phyloP scores from a whole-genome alignment of 2,888 invertebrate genomes.

The Tachina grossa region DNA sequence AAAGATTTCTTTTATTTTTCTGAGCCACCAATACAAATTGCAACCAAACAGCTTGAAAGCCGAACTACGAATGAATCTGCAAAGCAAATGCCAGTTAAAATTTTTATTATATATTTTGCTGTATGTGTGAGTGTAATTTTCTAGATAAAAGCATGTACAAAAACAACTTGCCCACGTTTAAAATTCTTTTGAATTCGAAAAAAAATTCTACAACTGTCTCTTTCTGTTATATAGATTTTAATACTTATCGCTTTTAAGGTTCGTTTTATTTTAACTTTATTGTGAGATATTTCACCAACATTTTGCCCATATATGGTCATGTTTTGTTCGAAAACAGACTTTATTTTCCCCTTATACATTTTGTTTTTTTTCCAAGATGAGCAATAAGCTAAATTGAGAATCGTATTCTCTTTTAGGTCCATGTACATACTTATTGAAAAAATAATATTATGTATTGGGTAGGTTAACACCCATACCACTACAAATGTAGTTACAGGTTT shows the following conservation, averaged over 20 bases:
- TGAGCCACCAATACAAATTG: slow-evolving; percentile 13
- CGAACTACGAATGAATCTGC: slow-evolving; percentile 74
- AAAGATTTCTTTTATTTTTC: not conserved
- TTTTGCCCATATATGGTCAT: slow-evolving; percentile 83
- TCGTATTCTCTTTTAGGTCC: slow-evolving; percentile 43
- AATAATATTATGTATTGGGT: slow-evolving; percentile 16
- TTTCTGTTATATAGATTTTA: slow-evolving; percentile 27
- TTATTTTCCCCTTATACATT: slow-evolving; percentile 59
- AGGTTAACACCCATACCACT: slow-evolving; percentile 61
- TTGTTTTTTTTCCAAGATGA: slow-evolving; percentile 12
- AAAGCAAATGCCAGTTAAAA: slow-evolving; percentile 66
- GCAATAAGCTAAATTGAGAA: slow-evolving; percentile 7
- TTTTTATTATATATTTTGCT: slow-evolving; percentile 22
- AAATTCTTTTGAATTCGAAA: slow-evolving; percentile 24
- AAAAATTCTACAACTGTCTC: slow-evolving; percentile 38
- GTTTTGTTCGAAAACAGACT: slow-evolving; percentile 76
- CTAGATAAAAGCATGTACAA: slow-evolving; percentile 39
- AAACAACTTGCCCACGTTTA: slow-evolving; percentile 57
- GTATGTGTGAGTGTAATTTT: slow-evolving; percentile 20
- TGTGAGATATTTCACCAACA: slow-evolving; percentile 74
- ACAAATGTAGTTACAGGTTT: slow-evolving; percentile 28
- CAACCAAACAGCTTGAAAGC: slow-evolving; percentile 72
- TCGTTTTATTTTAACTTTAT: slow-evolving; percentile 1
- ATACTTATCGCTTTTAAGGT: not conserved
- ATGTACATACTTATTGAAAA: not conserved